Evolutionary conservation across 2,888 invertebrate species (phyloP).

Genomic region (Apoda limacodes): DNA sequence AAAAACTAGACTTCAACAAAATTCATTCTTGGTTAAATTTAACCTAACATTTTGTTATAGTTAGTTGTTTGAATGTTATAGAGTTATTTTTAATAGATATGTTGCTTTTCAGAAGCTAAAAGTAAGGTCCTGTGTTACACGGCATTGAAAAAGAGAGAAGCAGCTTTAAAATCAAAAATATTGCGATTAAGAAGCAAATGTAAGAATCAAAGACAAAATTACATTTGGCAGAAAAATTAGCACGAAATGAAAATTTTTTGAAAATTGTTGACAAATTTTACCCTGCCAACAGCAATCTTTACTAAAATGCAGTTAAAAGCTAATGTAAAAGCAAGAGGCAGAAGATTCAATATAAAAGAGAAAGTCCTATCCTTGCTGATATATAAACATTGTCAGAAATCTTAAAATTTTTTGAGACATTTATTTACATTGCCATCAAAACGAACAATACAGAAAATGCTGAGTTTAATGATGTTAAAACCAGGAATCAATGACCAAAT

Average conservation of each 20-base stretch:
- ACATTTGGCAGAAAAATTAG: neutral
- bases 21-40: no score
- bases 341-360: slow-evolving; percentile 7
- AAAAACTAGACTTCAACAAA: no score
- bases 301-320: neutral
- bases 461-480: slow-evolving; percentile 1
- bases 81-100: no score
- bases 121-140: no score
- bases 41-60: no score
- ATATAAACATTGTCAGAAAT: slow-evolving; percentile 10
- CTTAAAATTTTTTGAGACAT: slow-evolving; percentile 5
- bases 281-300: neutral
- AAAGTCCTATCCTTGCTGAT: slow-evolving; percentile 12
- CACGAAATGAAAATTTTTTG: neutral
- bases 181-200: no score
- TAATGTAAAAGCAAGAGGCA: slow-evolving; percentile 6
- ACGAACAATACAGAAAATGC: slow-evolving; percentile 6
- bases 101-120: no score
- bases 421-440: slow-evolving; percentile 12
- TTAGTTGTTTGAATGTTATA: no score
- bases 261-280: neutral
- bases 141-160: no score
- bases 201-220: neutral
- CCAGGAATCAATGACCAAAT: slow-evolving; percentile 10
- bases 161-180: no score